These are phyloP conservation scores for Drosophila seclusa DNA, from an alignment of 2,888 invertebrate species.

Conservation along the genomic window DNA sequence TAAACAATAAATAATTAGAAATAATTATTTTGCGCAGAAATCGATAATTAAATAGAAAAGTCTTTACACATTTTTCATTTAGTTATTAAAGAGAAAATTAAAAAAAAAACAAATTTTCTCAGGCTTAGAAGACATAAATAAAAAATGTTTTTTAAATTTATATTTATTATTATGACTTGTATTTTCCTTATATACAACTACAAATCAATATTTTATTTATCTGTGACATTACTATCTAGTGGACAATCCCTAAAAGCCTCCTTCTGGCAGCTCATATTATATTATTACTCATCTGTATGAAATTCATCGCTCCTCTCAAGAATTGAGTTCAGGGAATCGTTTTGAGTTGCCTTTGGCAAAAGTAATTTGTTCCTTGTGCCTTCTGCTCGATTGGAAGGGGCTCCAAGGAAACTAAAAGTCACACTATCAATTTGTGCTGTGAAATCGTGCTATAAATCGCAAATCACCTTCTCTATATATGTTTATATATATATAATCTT, in stretches of 20 bases:
- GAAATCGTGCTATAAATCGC: conserved; percentile 45
- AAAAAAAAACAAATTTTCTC: neutral
- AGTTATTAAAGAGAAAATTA: neutral
- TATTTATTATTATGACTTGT: no score
- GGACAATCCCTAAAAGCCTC: neutral
- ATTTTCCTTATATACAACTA: no score
- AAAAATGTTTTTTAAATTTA: neutral
- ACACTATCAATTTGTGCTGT: conserved; percentile 13
- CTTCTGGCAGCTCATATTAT: neutral
- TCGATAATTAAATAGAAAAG: neutral
- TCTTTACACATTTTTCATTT: rapidly evolving
- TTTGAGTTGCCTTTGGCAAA: neutral
- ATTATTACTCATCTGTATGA: neutral
- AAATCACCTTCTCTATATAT: neutral
- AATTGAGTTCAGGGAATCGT: neutral
- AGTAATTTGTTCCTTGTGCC: neutral
- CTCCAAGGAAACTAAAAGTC: neutral
- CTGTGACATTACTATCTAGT: rapidly evolving
- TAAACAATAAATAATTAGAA: neutral
- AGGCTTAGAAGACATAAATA: neutral
- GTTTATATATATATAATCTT: conserved; percentile 25
- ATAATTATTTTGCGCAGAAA: no score
- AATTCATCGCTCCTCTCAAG: neutral
- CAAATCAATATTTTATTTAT: neutral
- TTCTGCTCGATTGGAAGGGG: conserved; percentile 1